A percentile compares a stretch with the other conserved stretches of the same genome.
These are phyloP conservation scores for Urocyon cinereoargenteus DNA, from an alignment of 2,797 vertebrate genomes.

Conservation along the genomic window DNA sequence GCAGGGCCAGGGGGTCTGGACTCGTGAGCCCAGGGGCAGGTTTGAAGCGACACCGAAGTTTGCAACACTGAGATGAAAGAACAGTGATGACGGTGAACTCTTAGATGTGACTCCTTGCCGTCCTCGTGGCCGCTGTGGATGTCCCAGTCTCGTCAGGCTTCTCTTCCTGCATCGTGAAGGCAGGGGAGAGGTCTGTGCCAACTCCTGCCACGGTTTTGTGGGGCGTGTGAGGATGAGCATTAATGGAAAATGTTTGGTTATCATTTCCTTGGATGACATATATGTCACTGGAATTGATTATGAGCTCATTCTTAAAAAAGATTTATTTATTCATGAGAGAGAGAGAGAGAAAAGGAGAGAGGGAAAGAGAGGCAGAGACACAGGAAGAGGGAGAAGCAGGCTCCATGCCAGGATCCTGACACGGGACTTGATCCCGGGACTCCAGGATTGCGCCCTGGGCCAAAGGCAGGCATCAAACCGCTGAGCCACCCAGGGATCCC, in stretches of 20 bases:
- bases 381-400: no score
- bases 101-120: fast-evolving
- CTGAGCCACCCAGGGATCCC: no score
- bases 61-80: neutral
- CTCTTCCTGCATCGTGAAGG: neutral
- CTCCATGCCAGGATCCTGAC: no score
- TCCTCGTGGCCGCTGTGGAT: neutral
- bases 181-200: neutral
- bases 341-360: no score
- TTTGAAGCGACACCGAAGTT: neutral
- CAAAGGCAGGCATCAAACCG: no score
- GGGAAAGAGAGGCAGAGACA: no score
- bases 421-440: no score
- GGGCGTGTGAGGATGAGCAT: neutral
- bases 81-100: neutral
- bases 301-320: neutral
- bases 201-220: neutral
- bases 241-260: neutral
- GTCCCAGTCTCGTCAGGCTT: neutral
- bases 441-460: no score
- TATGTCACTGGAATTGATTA: neutral
- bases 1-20: neutral
- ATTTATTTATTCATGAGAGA: no score
- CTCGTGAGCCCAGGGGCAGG: neutral
- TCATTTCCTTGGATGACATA: conserved; percentile 16